Conservation (phyloP, 2,797 vertebrate species). For the Cuculus canorus region DNA sequence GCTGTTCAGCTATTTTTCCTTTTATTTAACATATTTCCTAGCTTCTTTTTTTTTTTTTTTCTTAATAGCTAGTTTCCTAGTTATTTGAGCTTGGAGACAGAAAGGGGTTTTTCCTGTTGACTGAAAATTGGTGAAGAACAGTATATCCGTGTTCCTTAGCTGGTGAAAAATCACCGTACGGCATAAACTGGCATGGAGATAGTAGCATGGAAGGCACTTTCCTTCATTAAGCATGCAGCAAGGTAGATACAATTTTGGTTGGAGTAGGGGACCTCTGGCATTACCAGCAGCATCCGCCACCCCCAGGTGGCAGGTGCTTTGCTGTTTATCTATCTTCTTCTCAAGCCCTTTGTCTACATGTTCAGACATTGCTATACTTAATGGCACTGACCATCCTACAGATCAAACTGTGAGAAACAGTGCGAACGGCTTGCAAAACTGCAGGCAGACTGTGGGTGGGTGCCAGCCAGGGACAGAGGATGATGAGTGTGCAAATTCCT, state of each 20-base stretch:
- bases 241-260: not conserved
- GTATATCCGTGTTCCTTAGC: not conserved
- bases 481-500: not conserved
- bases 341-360: fast-evolving
- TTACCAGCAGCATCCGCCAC: not conserved
- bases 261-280: not conserved
- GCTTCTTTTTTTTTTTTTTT: not conserved
- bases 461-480: not conserved
- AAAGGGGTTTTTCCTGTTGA: not conserved
- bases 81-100: not conserved
- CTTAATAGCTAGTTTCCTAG: not conserved
- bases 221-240: not conserved
- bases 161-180: not conserved
- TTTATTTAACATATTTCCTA: not conserved
- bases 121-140: not conserved
- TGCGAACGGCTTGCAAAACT: not conserved
- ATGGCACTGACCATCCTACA: not conserved
- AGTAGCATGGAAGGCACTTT: not conserved
- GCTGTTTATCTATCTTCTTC: not conserved
- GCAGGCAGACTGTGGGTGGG: not conserved
- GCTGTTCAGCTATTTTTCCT: not conserved
- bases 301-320: not conserved
- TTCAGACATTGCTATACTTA: not conserved
- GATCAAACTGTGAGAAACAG: fast-evolving
- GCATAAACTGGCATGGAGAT: not conserved